phyloP scores from a whole-genome alignment of 2,113 vertebrate genomes.

The Cavia aperea region DNA sequence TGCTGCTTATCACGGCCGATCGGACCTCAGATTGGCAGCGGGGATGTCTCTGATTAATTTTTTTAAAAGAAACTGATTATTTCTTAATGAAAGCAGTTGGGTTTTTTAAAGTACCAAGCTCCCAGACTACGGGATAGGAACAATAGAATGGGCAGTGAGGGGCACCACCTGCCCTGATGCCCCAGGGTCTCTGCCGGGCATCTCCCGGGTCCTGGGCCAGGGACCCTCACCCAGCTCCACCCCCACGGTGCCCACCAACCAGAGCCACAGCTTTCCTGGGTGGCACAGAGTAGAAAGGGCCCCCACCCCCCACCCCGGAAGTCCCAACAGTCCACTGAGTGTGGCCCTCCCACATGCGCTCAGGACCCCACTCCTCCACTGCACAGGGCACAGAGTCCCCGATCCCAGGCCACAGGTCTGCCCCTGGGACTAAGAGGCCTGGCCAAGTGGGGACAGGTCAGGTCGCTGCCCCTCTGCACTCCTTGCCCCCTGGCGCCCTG shows the following conservation, averaged over 20 bases:
- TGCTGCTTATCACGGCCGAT: background rate
- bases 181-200: background rate
- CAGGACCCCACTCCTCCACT: rapidly evolving
- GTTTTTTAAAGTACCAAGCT: background rate
- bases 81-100: conserved; percentile 34
- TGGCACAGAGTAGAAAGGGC: background rate
- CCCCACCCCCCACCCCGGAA: background rate
- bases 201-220: background rate
- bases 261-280: background rate
- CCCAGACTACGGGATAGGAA: background rate
- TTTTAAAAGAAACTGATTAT: conserved; percentile 35
- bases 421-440: background rate
- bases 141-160: rapidly evolving
- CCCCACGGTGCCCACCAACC: background rate
- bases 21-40: conserved; percentile 10
- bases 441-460: rapidly evolving
- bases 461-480: rapidly evolving
- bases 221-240: background rate
- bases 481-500: rapidly evolving
- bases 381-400: background rate
- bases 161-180: background rate
- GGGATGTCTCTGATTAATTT: conserved; percentile 25
- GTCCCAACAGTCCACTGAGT: background rate
- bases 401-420: background rate
- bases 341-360: rapidly evolving